Evolutionary conservation across 1,140 invertebrate genomes (phyloP), one percentile per base, ranked within the genome.

Genomic region (Drosophila sp.): DNA sequence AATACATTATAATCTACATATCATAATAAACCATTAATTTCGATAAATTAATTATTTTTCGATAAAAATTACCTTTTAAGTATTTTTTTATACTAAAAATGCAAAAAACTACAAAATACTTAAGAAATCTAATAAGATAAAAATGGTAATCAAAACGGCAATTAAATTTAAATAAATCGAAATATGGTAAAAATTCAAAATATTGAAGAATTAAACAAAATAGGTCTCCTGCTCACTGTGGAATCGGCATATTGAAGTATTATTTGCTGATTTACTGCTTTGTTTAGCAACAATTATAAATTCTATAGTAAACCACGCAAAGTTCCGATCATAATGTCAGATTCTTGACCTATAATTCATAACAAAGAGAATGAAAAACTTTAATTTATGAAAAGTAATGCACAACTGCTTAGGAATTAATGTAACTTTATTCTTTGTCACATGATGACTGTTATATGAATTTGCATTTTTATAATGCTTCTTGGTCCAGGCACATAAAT

Each of bases 351-450:
- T 9, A 50, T 50, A 50, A 53, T 18, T 53, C 5, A 53, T 34
- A 21, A 36, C 14, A 34, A 53, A 34, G 32, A 34, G 32, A 16
- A 36, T n/a, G 50, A 21, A 36, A 53, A 53, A 53, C 50, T 53
- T 53, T 4, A 53, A 53, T 34, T 18, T 8, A 50, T 7, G 11
- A 50, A 21, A 50, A 29, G 46, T 50, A 50, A 50, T 29, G 46
- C 46, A 53, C 50, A 53, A 43, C 29, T 29, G 14, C 56, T 5
- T 50, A 62, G 9, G 27, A 50, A 50, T 50, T 62, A 40, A 54
- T 54, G 53, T 18, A 56, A 56, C 34, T 46, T 66, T 57, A 50
- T 53, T 36, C 51, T 57, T 66, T 56, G 62, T 54, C 50, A 65
- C 63, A 48, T 27, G 43, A 66, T 36, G 53, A 27, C 53, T 40